Base-by-base conservation (phyloP, 1,140 invertebrate species). In the Orius laevigatus region DNA sequence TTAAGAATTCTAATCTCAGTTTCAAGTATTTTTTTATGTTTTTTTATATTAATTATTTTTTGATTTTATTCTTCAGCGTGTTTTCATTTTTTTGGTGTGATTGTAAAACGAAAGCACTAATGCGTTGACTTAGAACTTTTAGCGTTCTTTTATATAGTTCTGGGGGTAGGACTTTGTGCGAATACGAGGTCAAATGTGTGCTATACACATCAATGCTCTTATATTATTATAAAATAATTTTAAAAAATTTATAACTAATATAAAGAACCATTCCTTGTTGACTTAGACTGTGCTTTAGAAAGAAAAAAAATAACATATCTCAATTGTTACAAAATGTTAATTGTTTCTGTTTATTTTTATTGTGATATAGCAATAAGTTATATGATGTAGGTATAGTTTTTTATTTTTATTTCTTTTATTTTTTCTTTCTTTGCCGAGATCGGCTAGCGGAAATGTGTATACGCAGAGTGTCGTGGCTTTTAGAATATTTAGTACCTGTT, bases 281-380 rank as follows among this genome's bases (percentile, higher is more conserved):
- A 46, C 31, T 41, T 52, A 48, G 50, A 52, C 49, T 52, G 46
- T 41, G 45, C 25, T 50, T 19, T 36, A 44, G 49, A 40, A 34
- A 45, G 42, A 46, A 51, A 19, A 48, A 32, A 12, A 45, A 45
- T 50, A 49, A 53, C 52, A 53, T 53, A 53, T 53, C 52, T 49
- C 46, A 53, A 51, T 53, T 53, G 49, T 53, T 53, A 48, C 45
- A 43, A 49, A 47, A 43, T 52, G 50, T 52, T 52, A 39, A 48
- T 51, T 48, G 50, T 52, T 52, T 52, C 50, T 52, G 50, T 52
- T 52, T 36, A 38, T 53, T 53, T 53, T 49, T 43, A 53, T 53
- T 53, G 51, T 53, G 51, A 53, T 53, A 53, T 53, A 57, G 55
- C 51, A 50, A 57, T 58, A 58, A 58, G 57, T 58, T 58, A 54